Evolutionary conservation across 2,113 vertebrate species (phyloP), one percentile per base, ranked within the genome.

Genomic region (Rhinolophus ferrumequinum): DNA sequence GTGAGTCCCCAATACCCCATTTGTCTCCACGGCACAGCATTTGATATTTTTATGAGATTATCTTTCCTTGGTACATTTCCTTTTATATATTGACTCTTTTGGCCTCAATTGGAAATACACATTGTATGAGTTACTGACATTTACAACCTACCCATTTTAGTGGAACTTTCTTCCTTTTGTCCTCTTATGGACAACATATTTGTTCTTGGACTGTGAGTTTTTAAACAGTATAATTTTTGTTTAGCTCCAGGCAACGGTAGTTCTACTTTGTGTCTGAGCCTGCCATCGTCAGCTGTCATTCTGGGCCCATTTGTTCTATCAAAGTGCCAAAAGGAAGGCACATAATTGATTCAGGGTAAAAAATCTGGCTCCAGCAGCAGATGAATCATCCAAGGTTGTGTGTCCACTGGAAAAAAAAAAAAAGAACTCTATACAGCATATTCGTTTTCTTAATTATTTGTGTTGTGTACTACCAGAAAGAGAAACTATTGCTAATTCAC

Each of bases 171-270:
- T 85, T 77, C 54, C 35, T 50, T 88, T 92, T 86, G 33, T 56
- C 86, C 66, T 93, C 88, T 90, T 80, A n/a, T 76, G 52, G 84
- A 33, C 18, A 90, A 52, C 3, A 38, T 12, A 83, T 60, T 90
- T 35, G 9, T 30, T 88, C 54, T 84, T 44, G n/a, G 69, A 54
- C 30, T 95, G n/a, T 75, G 80, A 69, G 54, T 26, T 95, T 89
- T 88, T 67, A 87, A 92, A 56, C 30, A n/a, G 26, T 21, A 26
- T 94, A 50, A 84, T 92, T 92, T 93, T 92, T 69, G 50, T 73
- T 81, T 88, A 38, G 54, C 85, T 92, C 58, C 84, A 82, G 93
- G 60, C 90, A 50, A 81, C 2, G 3, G 19, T 28, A 67, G 30
- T 64, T 95, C 79, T 70, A 54, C 30, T 33, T 75, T n/a, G 60